Evolutionary conservation across 2,797 vertebrate genomes (phyloP).

Genomic region (Okamejei kenojei): DNA sequence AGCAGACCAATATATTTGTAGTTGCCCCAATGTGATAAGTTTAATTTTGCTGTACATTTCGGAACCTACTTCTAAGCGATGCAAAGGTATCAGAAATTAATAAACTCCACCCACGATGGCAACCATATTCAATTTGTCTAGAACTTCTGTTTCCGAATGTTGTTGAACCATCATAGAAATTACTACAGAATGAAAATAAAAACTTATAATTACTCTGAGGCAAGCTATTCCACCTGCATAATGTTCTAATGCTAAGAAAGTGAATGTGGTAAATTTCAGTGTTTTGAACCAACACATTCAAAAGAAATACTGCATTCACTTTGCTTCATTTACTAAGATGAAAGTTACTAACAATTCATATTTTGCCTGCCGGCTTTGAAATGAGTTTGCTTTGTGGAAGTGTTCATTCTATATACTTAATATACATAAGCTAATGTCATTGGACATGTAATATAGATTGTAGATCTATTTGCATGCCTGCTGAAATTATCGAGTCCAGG

Average conservation of each 20-base stretch:
- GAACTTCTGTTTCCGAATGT: background rate
- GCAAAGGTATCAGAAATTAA: background rate
- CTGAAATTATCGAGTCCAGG: background rate
- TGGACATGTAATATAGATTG: slow-evolving; percentile 14
- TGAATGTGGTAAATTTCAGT: background rate
- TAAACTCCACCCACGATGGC: background rate
- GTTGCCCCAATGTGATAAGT: background rate
- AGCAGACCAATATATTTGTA: slow-evolving; percentile 17
- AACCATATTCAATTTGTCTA: background rate
- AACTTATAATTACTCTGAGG: background rate
- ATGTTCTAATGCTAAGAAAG: slow-evolving; percentile 14
- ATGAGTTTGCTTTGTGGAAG: background rate
- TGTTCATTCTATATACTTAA: background rate
- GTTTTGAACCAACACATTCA: background rate
- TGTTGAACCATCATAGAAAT: background rate
- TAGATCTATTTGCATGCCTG: background rate
- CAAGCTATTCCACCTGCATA: background rate
- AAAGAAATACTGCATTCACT: background rate
- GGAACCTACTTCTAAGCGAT: background rate
- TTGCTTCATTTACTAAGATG: background rate
- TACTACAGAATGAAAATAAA: background rate
- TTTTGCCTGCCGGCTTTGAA: slow-evolving; percentile 1
- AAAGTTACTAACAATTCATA: background rate
- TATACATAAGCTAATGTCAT: background rate
- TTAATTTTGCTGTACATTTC: background rate